Evolutionary conservation across 2,797 vertebrate species (phyloP), one percentile per base, ranked within the genome.

Genomic region (Phalanger gymnotis): DNA sequence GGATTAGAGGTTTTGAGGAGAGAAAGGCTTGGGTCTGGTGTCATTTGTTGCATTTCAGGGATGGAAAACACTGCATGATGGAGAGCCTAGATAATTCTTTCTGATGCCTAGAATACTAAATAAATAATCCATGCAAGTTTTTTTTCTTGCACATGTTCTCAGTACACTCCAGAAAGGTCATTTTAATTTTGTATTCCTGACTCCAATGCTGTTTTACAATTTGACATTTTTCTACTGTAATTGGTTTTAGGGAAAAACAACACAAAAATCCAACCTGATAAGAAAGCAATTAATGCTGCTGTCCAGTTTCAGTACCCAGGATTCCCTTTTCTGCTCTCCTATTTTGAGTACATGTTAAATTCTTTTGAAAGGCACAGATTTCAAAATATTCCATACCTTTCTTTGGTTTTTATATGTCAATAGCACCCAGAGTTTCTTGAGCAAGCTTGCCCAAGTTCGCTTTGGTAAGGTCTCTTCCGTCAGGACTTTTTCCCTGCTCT

Each of bases 151-250:
- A 73, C 34, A 9, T 95, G 61, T 73, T 95, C 93, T 95, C 54
- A n/a, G 19, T 40, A 30, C 51, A 95, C 93, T 96, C 94, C 90
- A 94, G 51, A 95, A 96, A 90, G 90, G 16, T 95, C 94, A 94
- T 90, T 95, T 96, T 94, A 92, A 95, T 96, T 95, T 96, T 92
- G 91, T 16, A 57, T 93, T 89, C 90, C n/a, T 91, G 34, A 94
- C 40, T 95, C 93, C 93, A 91, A 89, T 87, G 57, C 58, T 87
- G 51, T 92, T 94, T 91, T 93, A 93, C 54, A 91, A 91, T 96
- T 96, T 95, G 4, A 51, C 97, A 95, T 28, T 91, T 87, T 47
- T 73, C 28, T 90, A 28, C 66, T 92, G 93, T 81, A 97, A 96
- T 93, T 95, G 56, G 13, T 22, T 94, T 92, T 30, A 94, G 91